A percentile compares a stretch with the other conserved stretches of the same genome.
Conservation (phyloP, 2,888 invertebrate genomes). For the Brenthis daphne region DNA sequence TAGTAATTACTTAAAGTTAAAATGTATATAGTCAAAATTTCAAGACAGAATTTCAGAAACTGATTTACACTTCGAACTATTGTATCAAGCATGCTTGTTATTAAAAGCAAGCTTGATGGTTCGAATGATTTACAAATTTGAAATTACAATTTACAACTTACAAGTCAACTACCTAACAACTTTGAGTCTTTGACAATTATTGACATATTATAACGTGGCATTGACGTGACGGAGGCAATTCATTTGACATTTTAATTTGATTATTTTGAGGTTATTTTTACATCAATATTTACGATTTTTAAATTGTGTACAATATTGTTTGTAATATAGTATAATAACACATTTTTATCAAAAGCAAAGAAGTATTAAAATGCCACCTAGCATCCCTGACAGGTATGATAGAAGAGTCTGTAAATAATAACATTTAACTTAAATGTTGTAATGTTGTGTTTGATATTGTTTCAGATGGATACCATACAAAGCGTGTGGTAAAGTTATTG, state of each 20-base stretch:
- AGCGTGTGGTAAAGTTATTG: constrained; percentile 84
- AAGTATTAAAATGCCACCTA: constrained; percentile 39
- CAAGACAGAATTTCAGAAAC: neutral
- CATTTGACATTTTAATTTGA: neutral
- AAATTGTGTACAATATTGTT: neutral
- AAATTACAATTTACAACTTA: too few species aligned
- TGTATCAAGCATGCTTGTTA: too few species aligned
- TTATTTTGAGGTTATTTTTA: constrained; percentile 7
- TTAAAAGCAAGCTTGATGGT: too few species aligned
- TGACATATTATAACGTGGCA: constrained; percentile 1
- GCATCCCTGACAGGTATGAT: constrained; percentile 63
- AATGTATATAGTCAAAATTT: neutral
- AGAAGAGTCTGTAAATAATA: neutral
- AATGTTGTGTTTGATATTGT: constrained; percentile 40
- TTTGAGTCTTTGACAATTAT: neutral
- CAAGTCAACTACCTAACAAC: too few species aligned
- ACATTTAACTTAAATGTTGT: neutral
- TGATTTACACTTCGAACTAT: too few species aligned
- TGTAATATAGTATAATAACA: neutral
- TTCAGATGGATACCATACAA: constrained; percentile 85
- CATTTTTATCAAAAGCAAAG: neutral
- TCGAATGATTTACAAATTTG: too few species aligned
- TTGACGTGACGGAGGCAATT: neutral
- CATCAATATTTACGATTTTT: constrained; percentile 10
- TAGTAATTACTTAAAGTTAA: neutral